Base-by-base conservation (phyloP, 2,113 vertebrate species). In the Oryzias javanicus region DNA sequence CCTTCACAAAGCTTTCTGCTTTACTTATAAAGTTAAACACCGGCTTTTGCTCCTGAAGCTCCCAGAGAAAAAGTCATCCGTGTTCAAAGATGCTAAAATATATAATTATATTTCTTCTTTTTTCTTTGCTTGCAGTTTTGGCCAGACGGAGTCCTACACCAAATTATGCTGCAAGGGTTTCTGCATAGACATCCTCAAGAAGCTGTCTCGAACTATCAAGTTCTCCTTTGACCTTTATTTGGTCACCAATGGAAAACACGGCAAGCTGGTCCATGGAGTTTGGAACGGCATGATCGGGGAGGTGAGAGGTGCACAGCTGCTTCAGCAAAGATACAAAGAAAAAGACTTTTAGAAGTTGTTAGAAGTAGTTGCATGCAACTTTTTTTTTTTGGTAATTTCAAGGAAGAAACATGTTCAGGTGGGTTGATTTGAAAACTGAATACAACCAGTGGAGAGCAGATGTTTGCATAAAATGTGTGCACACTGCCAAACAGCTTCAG, bases 241-340 rank as follows among this genome's bases (percentile, higher is more conserved):
- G 64, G 96, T 99, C 84, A 98, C 96, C 85, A 99, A 99, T 0
- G 97, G 97, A 44, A 99, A 98, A 56, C 97, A 99, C 0, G 97
- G 96, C 49, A 99, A 99, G 85, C 87, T 95, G 1, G 95, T 99
- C 45, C 92, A 94, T 0, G 97, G 97, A 15, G 91, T 91, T 58
- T 99, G 97, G 97, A 99, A 99, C 0, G 97, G 97, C 68, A 99
- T 99, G 97, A 98, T 99, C 16, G 97, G 97, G 55, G 97, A 99
- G 96, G 97, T 98, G 91, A 88, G 82, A 49, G 65, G 22, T 52
- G 44, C 15, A 45, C 49, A 70, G 53, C 63, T 18, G 69, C 29
- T 29, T 6, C 64, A 47, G 49, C 1, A 2, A 8, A 35, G 55
- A 24, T 29, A 16, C 57, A 49, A 42, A 57, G 24, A 1, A 47